Base-by-base conservation (phyloP, 2,113 vertebrate species). In the Oryzias curvinotus region DNA sequence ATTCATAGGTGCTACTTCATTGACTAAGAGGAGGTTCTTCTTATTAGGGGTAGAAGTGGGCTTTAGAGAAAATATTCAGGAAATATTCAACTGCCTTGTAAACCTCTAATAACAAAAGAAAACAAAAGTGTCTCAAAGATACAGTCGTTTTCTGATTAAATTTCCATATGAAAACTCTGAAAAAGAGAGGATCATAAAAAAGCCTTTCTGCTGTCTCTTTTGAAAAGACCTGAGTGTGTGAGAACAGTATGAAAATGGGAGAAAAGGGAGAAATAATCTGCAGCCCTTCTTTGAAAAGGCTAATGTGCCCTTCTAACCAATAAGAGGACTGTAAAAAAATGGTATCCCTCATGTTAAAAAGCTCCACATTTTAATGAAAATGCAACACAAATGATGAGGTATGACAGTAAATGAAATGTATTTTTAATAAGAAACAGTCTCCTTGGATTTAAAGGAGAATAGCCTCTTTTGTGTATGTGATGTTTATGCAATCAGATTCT, bases 351-450 rank as follows among this genome's bases (percentile, higher is more conserved):
- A 62, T 28, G 59, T 80, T 66, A 87, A 85, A 86, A 71, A 86
- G 65, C 18, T 15, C 60, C 45, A 68, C 58, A 68, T 78, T 81
- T 86, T 62, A 85, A 77, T 80, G 77, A 82, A 84, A 85, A 86
- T 65, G 74, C 77, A 82, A 85, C 77, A 80, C 76, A 74, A 65
- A 80, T 71, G 77, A 85, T 79, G 74, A 81, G 75, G 62, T 79
- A 71, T 77, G 71, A 66, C 73, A 84, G 71, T 57, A 77, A 56
- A 73, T 81, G 73, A 85, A 87, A 90, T 78, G 67, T 61, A 77
- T 81, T 82, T 83, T 83, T 82, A 90, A 89, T 87, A 87, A 51
- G 50, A 83, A 45, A 43, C 41, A 57, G 78, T 46, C 52, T 25
- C 17, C 0, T 70, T 36, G 65, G 65, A 61, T 53, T 56, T 41